phyloP scores from a whole-genome alignment of 2,113 vertebrate species.

The Pycnonotus jocosus region DNA sequence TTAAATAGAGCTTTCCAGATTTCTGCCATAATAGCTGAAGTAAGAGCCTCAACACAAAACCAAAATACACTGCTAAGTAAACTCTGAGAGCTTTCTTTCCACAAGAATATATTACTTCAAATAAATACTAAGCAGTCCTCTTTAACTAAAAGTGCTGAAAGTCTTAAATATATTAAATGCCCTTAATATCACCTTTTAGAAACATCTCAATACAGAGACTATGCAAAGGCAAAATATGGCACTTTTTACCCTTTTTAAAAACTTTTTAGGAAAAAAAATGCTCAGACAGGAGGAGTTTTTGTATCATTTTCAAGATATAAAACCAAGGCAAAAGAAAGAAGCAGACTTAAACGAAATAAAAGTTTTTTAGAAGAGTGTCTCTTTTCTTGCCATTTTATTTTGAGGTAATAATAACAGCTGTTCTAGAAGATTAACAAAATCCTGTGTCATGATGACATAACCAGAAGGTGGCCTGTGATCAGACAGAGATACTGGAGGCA shows the following conservation, averaged over 20 bases:
- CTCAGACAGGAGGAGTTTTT: neutral
- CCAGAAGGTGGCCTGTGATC: neutral
- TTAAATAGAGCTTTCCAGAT: neutral
- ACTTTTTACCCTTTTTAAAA: neutral
- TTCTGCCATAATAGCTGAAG: neutral
- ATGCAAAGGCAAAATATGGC: neutral
- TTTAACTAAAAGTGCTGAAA: neutral
- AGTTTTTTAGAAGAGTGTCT: neutral
- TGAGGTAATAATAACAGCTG: neutral
- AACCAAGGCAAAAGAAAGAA: neutral
- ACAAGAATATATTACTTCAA: neutral
- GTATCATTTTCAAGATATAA: neutral
- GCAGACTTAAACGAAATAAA: neutral
- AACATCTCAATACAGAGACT: neutral
- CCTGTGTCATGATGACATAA: neutral
- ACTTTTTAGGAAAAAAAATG: neutral
- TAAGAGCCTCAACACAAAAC: neutral
- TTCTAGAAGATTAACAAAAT: neutral
- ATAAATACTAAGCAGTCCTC: neutral
- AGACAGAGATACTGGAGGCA: neutral
- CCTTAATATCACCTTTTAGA: neutral
- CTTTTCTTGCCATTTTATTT: neutral
- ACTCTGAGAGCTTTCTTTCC: neutral
- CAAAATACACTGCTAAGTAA: neutral
- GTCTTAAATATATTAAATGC: neutral